Base-by-base conservation (phyloP, 2,113 vertebrate genomes). In the Anarhynchus alexandrinus region DNA sequence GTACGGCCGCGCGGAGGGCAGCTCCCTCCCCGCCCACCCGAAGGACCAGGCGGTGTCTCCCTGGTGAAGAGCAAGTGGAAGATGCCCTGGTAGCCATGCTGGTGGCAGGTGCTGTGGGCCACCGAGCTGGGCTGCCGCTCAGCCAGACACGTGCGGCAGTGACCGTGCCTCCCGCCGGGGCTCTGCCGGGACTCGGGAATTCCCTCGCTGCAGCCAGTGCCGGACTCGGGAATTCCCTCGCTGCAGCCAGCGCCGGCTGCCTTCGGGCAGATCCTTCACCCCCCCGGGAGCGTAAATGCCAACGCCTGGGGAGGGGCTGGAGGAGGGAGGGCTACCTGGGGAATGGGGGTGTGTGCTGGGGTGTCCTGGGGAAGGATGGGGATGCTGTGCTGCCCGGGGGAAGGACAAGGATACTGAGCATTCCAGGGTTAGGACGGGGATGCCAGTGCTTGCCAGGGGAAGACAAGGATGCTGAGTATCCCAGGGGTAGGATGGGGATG, bases 261-360 rank as follows among this genome's bases (percentile, higher is more conserved):
- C 34, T 23, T 18, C 3, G 4, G 42, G 51, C 26, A 52, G 22
- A 43, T 27, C 32, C 78, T 51, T 32, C 51, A 9, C 40, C 15
- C 59, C 65, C 2, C 2, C 1, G 38, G 15, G 18, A 26, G 34
- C 1, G 5, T 5, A 26, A 47, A 15, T 6, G 51, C 0, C 6
- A 36, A 7, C 13, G 62, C 26, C 42, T 21, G 40, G n/a, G 30
- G 11, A 47, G 43, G 67, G 42, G 18, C 20, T 34, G 55, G 32
- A 8, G 57, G 17, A 38, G 1, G 40, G 34, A 20, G 47, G 5
- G 55, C 7, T 14, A 1, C 74, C 32, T 9, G 23, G 34, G 51
- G 36, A 29, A 40, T 20, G 25, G 17, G 36, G 21, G 40, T 40
- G 30, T 34, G 7, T 38, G 19, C 22, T 4, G 29, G 43, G 30